Evolutionary conservation across 2,888 invertebrate genomes (phyloP).

Genomic region (Tigriopus californicus): DNA sequence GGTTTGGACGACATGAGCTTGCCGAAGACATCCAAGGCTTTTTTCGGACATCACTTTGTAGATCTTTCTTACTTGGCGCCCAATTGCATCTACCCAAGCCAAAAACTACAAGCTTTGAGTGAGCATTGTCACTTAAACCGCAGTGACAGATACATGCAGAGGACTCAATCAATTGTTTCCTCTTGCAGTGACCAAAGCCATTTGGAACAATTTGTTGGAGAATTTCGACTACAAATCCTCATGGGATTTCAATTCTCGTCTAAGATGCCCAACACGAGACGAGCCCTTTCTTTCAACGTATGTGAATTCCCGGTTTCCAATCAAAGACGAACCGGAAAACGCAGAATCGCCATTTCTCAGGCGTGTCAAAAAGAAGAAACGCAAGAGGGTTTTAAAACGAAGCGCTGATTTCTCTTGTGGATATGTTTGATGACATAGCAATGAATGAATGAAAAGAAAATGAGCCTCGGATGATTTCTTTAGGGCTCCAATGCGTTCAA

Average conservation of each 20-base stretch:
- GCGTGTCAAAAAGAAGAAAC: too few relatives aligned
- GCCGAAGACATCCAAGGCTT: not conserved
- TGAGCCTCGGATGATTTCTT: too few relatives aligned
- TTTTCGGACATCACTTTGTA: constrained; percentile 19
- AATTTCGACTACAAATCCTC: constrained; percentile 32
- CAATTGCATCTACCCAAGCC: constrained; percentile 41
- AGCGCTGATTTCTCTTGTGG: too few relatives aligned
- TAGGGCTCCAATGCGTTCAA: too few relatives aligned
- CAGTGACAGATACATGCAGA: too few relatives aligned
- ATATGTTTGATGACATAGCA: too few relatives aligned
- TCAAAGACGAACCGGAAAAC: too few relatives aligned
- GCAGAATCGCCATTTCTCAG: too few relatives aligned
- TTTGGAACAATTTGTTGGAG: constrained; percentile 43
- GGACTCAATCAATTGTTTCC: constrained; percentile 4
- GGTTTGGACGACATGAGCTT: constrained; percentile 23
- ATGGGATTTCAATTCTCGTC: not conserved
- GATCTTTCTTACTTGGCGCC: constrained; percentile 36
- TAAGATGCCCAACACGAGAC: not conserved
- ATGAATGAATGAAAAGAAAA: too few relatives aligned
- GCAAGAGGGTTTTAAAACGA: too few relatives aligned
- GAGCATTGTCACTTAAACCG: not conserved
- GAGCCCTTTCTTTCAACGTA: not conserved
- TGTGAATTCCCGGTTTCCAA: not conserved
- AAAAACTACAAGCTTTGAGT: constrained; percentile 11
- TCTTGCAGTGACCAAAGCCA: constrained; percentile 33